Evolutionary conservation across 1,140 invertebrate genomes (phyloP), one percentile per base, ranked within the genome.

Genomic region (Cheumatopsyche charites): DNA sequence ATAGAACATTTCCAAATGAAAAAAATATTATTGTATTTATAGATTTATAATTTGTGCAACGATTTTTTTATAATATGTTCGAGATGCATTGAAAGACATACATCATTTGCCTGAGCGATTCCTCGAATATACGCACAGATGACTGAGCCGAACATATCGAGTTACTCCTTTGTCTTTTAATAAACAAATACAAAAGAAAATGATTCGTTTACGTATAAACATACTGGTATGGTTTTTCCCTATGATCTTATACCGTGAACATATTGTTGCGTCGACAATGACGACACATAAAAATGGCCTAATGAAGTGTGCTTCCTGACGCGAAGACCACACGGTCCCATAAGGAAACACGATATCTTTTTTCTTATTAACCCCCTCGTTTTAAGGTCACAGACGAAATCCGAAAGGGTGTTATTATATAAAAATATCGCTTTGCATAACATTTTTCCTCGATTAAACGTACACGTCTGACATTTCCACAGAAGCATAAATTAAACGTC

Each of bases 241-340:
- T 29, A 13, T 29, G n/a, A 23, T 25, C 17, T 7, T 65, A 42
- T 19, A 65, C 5, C 19, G 23, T 26, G 5, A 26, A 62, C 26
- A 15, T 62, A 21, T 65, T 42, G 21, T 58, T 58, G 11, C 23
- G 47, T 52, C 13, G 65, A 68, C 47, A 55, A 36, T 68, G 66
- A 55, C 15, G 47, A 55, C 63, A 73, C 67, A 72, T 72, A 73
- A 61, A 70, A 75, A 75, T 72, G 67, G 63, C 29, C 42, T 73
- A 75, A 75, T 75, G 74, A 75, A 75, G 74, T 71, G 74, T 71
- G 74, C 74, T 75, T 75, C 74, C 74, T 75, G 66, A 43, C 55
- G 23, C 67, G 42, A 58, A 21, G 66, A 68, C 66, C 69, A 69
- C 70, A 65, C 52, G 63, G 52, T 75, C 71, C 47, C 25, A 68